Evolutionary conservation across 2,888 invertebrate species (phyloP), one percentile per base, ranked within the genome.

Genomic region (Sussaba pulchella): DNA sequence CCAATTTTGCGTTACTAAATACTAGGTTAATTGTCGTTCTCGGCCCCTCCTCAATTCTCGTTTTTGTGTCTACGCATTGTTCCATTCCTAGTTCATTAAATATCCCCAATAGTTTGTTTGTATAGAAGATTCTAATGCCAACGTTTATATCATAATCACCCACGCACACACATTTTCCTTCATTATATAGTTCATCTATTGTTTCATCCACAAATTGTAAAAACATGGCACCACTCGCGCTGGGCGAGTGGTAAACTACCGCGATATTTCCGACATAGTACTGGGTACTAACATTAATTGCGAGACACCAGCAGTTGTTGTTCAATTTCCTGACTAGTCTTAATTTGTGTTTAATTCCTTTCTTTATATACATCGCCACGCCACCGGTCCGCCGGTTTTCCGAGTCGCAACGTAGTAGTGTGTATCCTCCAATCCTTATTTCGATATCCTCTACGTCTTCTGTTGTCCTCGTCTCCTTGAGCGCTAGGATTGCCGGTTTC

Each of bases 21-120:
- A 64, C 70, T 63, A 80, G 41, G 54, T 80, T 66, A 50, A 66
- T 79, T 31, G 52, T 61, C 8, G 69, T 67, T 43, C 19, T 12
- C 21, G 74, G 47, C 17, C 74, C 41, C 6, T 70, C 59, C n/a
- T 69, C 70, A 1, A 74, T 12, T 74, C 74, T 74, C 19, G 69
- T 79, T n/a, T 36, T 17, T 17, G 41, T 54, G 1, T 72, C 10
- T 10, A 78, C 50, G 17, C 47, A 78, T 39, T 79, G 74, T 31
- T 74, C 59, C 79, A 79, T 74, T 4, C 79, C 79, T 10, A 61
- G 21, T 14, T 69, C 41, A 1, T 24, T 9, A 26, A 80, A 75
- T 47, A 14, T 63, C 8, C 5, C 41, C 52, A n/a, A 6, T 31
- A 79, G n/a, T 31, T 52, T 31, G 19, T 31, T 74, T 24, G 47